These are phyloP conservation scores for Eufriesea mexicana DNA, from an alignment of 1,140 invertebrate species.

Conservation along the genomic window DNA sequence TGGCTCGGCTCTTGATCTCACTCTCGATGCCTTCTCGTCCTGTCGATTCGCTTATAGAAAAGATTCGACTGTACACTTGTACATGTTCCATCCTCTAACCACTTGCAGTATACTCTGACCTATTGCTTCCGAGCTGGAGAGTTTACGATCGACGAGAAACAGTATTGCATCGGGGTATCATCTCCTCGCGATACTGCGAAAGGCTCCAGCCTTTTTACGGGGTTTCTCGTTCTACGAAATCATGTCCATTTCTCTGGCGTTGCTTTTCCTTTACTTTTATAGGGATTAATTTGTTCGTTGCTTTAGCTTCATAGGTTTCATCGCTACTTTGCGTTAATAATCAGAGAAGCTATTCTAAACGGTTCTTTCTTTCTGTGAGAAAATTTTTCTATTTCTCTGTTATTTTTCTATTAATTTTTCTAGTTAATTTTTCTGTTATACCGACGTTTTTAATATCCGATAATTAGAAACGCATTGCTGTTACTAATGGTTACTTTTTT, in stretches of 20 bases:
- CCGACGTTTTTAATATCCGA: too few relatives aligned
- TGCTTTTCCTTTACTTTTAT: not conserved
- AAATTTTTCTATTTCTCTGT: not conserved
- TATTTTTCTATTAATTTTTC: too few relatives aligned
- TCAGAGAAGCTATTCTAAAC: not conserved
- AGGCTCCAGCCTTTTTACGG: not conserved
- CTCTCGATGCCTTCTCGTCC: not conserved
- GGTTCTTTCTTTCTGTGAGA: not conserved
- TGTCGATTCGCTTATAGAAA: constrained; percentile 6
- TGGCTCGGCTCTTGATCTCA: not conserved
- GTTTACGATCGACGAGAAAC: not conserved
- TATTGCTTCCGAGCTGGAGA: not conserved
- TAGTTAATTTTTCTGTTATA: too few relatives aligned
- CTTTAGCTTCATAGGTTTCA: too few relatives aligned
- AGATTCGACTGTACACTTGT: not conserved
- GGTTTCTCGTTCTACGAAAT: not conserved
- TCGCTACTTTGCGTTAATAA: too few relatives aligned
- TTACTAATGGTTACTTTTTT: not conserved
- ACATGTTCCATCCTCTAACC: not conserved
- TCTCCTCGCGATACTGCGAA: not conserved
- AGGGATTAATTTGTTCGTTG: not conserved
- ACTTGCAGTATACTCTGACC: not conserved
- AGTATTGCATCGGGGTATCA: not conserved
- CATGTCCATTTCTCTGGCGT: not conserved
- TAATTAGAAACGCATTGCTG: not conserved